These are phyloP conservation scores for Pelmatolapia mariae DNA, from an alignment of 2,113 vertebrate genomes.

Conservation along the genomic window DNA sequence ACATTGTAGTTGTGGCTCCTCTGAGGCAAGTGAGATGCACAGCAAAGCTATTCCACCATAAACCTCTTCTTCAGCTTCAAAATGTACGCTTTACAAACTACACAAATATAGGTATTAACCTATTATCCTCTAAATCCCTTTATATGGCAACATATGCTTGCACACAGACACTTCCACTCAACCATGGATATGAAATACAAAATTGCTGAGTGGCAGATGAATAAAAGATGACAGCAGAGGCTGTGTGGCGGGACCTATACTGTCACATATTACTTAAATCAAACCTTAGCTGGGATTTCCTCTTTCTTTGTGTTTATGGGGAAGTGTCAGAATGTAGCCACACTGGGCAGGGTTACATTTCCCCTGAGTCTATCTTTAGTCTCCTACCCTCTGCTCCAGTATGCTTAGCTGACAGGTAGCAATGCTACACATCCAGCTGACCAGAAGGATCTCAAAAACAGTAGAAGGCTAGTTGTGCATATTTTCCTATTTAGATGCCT, in stretches of 20 bases:
- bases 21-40: background rate
- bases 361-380: slow-evolving; percentile 28
- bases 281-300: slow-evolving; percentile 21
- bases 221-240: slow-evolving; percentile 48
- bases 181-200: slow-evolving; percentile 34
- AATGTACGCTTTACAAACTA: background rate
- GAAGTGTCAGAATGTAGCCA: slow-evolving; percentile 20
- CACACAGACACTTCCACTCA: background rate
- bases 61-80: background rate
- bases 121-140: background rate
- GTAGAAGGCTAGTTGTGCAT: background rate
- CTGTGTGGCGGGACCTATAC: slow-evolving; percentile 2
- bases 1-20: background rate
- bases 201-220: slow-evolving; percentile 39
- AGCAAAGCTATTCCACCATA: background rate
- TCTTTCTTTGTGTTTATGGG: background rate
- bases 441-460: background rate
- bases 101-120: background rate
- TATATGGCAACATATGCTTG: background rate
- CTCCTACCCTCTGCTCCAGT: background rate
- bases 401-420: slow-evolving; percentile 10
- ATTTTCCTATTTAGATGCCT: background rate
- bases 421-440: background rate
- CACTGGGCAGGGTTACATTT: background rate
- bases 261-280: slow-evolving; percentile 39